phyloP scores from a whole-genome alignment of 2,113 vertebrate genomes.

The Calidris pygmaea region DNA sequence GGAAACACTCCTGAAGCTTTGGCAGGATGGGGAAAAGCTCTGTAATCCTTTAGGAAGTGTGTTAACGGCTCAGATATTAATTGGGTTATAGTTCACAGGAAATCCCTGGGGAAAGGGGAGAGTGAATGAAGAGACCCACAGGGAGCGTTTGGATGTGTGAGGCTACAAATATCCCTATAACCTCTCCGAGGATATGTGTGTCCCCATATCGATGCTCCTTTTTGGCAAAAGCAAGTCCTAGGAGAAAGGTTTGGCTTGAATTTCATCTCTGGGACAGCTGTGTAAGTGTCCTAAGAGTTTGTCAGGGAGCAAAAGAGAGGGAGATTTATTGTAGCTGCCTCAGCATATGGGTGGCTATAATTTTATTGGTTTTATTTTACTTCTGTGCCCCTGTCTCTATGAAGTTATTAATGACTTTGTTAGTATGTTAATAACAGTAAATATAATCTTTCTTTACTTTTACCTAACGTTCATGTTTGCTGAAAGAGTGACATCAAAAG shows the following conservation, averaged over 20 bases:
- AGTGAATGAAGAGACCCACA: background rate
- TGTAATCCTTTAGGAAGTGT: background rate
- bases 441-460: background rate
- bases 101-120: background rate
- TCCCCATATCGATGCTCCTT: background rate
- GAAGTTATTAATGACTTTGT: background rate
- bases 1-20: background rate
- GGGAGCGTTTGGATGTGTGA: background rate
- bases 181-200: accelerated
- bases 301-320: background rate
- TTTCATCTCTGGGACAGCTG: background rate
- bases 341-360: background rate
- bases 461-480: background rate
- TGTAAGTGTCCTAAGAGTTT: background rate
- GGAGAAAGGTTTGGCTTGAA: background rate
- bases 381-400: background rate
- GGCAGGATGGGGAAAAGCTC: background rate
- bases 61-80: background rate
- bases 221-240: background rate
- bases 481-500: background rate
- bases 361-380: background rate
- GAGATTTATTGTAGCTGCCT: background rate
- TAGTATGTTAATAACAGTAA: background rate
- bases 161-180: background rate
- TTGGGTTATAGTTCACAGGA: background rate